phyloP scores from a whole-genome alignment of 2,888 invertebrate genomes.

The Erebia aethiops region DNA sequence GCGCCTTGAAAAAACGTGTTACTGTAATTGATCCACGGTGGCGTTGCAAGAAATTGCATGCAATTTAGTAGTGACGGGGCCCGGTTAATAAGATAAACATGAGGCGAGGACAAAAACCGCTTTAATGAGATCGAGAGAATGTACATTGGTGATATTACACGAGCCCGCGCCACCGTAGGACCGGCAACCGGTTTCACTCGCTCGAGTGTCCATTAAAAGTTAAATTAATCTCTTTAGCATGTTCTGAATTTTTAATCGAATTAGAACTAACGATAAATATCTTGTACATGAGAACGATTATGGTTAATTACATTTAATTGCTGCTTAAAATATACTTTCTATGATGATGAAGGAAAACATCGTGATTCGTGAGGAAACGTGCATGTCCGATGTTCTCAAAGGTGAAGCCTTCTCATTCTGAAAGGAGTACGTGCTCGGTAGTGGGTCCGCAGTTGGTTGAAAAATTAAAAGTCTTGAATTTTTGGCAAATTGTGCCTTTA shows the following conservation, averaged over 20 bases:
- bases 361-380: no score
- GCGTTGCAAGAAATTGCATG: constrained; percentile 57
- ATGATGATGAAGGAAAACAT: no score
- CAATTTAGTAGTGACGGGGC: constrained; percentile 55
- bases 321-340: background rate
- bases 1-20: constrained; percentile 34
- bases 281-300: background rate
- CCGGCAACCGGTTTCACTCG: constrained; percentile 55
- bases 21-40: constrained; percentile 53
- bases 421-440: no score
- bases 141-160: constrained; percentile 64
- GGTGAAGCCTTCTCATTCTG: no score
- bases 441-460: no score
- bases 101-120: constrained; percentile 65
- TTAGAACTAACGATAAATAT: constrained; percentile 51
- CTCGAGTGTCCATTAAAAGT: constrained; percentile 57
- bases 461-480: no score
- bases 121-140: constrained; percentile 68
- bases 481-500: no score
- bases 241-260: constrained; percentile 60
- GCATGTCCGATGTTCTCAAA: no score
- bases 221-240: constrained; percentile 60
- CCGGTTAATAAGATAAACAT: constrained; percentile 68
- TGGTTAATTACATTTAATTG: background rate
- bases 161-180: constrained; percentile 50